Conservation (phyloP, 2,888 invertebrate species). For the Didymodactylos carnosus region DNA sequence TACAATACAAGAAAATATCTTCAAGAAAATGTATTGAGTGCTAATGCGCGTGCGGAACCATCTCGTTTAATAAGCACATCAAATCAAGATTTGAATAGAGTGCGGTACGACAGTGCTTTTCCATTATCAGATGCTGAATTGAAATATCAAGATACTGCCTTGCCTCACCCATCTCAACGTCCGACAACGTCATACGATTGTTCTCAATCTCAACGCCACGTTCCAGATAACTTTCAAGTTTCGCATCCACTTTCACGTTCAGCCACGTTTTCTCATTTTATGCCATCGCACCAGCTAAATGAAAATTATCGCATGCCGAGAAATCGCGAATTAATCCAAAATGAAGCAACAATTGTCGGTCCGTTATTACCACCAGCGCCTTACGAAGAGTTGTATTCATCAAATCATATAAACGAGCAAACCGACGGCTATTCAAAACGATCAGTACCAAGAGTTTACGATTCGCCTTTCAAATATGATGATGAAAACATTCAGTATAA, state of each 20-base stretch:
- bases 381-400: not conserved
- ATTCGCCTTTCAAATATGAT: slow-evolving; percentile 11
- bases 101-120: not conserved
- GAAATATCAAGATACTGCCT: no score
- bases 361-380: not conserved
- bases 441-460: slow-evolving; percentile 1
- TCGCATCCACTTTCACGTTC: no score
- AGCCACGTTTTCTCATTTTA: no score
- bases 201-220: no score
- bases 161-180: not conserved
- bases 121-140: not conserved
- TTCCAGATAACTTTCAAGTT: no score
- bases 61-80: not conserved
- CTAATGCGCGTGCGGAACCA: slow-evolving; percentile 13
- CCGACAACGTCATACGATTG: no score
- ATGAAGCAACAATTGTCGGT: not conserved
- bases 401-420: not conserved
- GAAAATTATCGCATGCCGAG: no score
- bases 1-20: slow-evolving; percentile 29
- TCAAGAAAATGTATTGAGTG: slow-evolving; percentile 24
- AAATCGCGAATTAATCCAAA: not conserved
- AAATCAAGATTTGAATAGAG: not conserved
- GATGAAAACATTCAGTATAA: not conserved
- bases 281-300: no score
- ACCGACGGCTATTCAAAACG: slow-evolving; percentile 9